Evolutionary conservation across 1,140 invertebrate genomes (phyloP).

Genomic region (Paralvinella palmiformis): DNA sequence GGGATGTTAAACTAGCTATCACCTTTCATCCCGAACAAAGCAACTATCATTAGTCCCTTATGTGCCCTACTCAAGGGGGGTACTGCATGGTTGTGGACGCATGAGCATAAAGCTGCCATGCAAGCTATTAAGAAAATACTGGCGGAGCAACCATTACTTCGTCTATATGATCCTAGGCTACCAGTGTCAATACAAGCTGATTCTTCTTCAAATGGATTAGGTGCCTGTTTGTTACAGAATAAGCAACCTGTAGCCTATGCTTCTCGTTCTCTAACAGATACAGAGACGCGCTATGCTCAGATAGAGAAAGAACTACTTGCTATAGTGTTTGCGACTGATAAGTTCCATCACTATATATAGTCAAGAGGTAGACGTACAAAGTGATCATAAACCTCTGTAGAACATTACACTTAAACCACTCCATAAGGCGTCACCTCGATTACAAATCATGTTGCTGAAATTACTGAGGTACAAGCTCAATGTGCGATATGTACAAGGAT

Average conservation of each 20-base stretch:
- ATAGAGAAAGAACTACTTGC: slow-evolving; percentile 53
- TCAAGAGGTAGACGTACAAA: too few species aligned
- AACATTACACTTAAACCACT: too few species aligned
- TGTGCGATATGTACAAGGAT: too few species aligned
- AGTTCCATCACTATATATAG: slow-evolving; percentile 47
- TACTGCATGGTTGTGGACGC: slow-evolving; percentile 9
- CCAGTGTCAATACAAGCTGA: slow-evolving; percentile 27
- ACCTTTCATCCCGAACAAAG: slow-evolving; percentile 22
- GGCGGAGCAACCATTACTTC: slow-evolving; percentile 23
- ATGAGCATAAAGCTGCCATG: slow-evolving; percentile 18
- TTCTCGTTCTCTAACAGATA: slow-evolving; percentile 42
- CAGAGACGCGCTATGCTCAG: slow-evolving; percentile 51
- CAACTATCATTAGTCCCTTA: background rate
- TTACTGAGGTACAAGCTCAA: too few species aligned
- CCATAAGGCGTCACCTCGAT: too few species aligned
- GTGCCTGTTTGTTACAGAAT: slow-evolving; percentile 49
- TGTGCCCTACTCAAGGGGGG: background rate
- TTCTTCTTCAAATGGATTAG: slow-evolving; percentile 39
- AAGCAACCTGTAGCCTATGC: slow-evolving; percentile 48
- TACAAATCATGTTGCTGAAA: too few species aligned
- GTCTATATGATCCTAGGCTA: slow-evolving; percentile 27
- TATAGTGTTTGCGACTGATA: slow-evolving; percentile 48
- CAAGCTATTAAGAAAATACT: slow-evolving; percentile 26
- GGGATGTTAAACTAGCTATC: slow-evolving; percentile 28
- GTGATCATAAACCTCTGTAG: too few species aligned